Evolutionary conservation across 2,797 vertebrate species (phyloP), one percentile per base, ranked within the genome.

Genomic region (Smutsia temminckii): DNA sequence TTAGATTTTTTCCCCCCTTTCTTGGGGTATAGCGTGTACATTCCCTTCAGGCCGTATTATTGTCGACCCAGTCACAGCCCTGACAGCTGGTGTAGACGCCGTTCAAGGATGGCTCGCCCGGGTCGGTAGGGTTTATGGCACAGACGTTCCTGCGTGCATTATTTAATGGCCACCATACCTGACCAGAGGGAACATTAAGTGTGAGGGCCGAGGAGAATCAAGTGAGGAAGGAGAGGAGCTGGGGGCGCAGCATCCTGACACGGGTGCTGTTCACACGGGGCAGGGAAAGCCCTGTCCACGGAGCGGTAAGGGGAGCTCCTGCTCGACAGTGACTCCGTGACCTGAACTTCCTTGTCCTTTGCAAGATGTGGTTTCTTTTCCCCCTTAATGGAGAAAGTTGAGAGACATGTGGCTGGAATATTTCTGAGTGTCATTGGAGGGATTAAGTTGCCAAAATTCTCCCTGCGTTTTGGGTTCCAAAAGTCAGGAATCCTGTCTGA

Each of bases 291-390:
- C n/a, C 46, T 53, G 72, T 71, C 71, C 6, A 12, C 2, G 61
- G 49, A 40, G 13, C 27, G 2, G 0, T 0, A 2, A 14, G 37
- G 8, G 1, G 0, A 3, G 1, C 1, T 32, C 4, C 27, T 18
- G 42, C 49, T 34, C 2, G 2, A 2, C 11, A 27, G 5, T 0
- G 8, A 3, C 18, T 64, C 37, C 2, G 1, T 29, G 34, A 29
- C 11, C 49, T 2, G 8, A 21, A 7, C 25, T 0, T 3, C 32
- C 63, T 77, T 21, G 18, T n/a, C 59, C 61, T 77, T 20, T 5
- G 16, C 29, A 87, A 64, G 20, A 16, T 6, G 8, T 11, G 0
- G 2, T 20, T 69, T 79, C 71, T 69, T 77, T 59, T 57, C 32
- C 25, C 0, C 1, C 0, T 4, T 18, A 27, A 4, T 12, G 37